Evolutionary conservation across 2,113 vertebrate genomes (phyloP).

Genomic region (Microtus oregoni): DNA sequence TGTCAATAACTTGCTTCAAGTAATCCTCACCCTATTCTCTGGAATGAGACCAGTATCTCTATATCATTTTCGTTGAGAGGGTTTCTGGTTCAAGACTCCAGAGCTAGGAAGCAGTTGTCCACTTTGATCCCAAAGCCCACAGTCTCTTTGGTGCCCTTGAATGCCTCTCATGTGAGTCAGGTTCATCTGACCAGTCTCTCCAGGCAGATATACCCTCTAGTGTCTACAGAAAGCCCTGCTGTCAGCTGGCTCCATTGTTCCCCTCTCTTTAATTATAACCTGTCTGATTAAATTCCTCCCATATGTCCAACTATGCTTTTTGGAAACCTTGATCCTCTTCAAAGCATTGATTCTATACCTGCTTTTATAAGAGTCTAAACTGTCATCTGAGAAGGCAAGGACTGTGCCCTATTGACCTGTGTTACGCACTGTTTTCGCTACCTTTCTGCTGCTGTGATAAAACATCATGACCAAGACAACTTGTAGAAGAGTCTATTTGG

Average conservation of each 20-base stretch:
- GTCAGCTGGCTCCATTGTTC: background rate
- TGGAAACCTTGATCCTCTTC: background rate
- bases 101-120: background rate
- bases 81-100: background rate
- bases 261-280: background rate
- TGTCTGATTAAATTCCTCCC: background rate
- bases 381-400: background rate
- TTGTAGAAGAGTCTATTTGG: background rate
- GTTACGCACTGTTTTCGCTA: background rate
- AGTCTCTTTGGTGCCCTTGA: background rate
- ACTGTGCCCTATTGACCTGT: background rate
- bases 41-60: background rate
- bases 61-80: background rate
- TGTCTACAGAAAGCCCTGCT: background rate
- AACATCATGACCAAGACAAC: background rate
- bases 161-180: background rate
- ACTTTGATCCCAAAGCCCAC: background rate
- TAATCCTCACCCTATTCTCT: background rate
- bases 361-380: background rate
- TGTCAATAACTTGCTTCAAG: background rate
- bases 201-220: background rate
- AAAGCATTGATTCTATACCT: background rate
- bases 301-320: background rate
- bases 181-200: background rate
- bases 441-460: background rate